These are phyloP conservation scores for Sebastes aleutianus DNA, from an alignment of 2,797 vertebrate species.

Conservation along the genomic window DNA sequence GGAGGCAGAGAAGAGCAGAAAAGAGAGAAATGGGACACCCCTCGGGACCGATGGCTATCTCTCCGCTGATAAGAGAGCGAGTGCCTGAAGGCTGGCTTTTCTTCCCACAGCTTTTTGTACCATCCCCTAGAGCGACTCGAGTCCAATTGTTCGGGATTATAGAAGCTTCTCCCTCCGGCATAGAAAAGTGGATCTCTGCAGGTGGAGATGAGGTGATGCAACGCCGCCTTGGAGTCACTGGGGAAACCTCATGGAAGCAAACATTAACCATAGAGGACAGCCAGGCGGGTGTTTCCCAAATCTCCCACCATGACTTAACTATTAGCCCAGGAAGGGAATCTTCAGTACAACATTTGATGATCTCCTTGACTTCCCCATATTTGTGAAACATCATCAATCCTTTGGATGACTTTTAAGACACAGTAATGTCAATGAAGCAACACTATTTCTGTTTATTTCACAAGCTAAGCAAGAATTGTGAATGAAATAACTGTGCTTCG, in stretches of 20 bases:
- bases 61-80: constrained; percentile 65
- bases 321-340: constrained; percentile 7
- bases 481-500: constrained; percentile 12
- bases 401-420: neutral
- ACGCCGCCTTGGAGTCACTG: constrained; percentile 24
- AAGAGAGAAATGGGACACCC: constrained; percentile 61
- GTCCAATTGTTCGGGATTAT: constrained; percentile 61
- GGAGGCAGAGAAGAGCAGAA: constrained; percentile 31
- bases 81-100: constrained; percentile 68
- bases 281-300: constrained; percentile 18
- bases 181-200: constrained; percentile 57
- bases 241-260: constrained; percentile 29
- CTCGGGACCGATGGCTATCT: constrained; percentile 67
- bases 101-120: constrained; percentile 66
- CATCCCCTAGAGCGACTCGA: constrained; percentile 58
- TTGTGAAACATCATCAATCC: neutral
- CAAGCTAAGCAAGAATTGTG: neutral
- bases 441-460: constrained; percentile 1
- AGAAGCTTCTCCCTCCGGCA: constrained; percentile 59
- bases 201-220: constrained; percentile 55
- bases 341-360: neutral
- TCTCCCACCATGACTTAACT: neutral
- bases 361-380: neutral
- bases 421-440: neutral
- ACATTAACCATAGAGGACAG: neutral